These are phyloP conservation scores for Uropsilus gracilis DNA, from an alignment of 2,113 vertebrate genomes.

Conservation along the genomic window DNA sequence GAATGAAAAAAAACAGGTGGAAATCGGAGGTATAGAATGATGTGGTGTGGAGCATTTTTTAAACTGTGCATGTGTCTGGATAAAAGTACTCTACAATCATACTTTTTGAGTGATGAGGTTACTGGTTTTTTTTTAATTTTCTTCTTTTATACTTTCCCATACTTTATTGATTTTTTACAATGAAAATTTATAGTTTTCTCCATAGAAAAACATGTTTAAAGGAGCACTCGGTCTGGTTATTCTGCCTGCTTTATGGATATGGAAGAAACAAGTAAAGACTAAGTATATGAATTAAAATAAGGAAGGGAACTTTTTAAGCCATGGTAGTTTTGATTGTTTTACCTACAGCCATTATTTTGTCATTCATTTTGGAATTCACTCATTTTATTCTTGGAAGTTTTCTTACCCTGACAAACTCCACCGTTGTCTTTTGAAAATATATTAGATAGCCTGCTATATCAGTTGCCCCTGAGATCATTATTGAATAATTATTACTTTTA, in stretches of 20 bases:
- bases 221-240: background rate
- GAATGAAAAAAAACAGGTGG: background rate
- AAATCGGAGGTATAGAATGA: background rate
- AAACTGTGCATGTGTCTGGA: background rate
- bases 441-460: constrained; percentile 11
- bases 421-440: constrained; percentile 50
- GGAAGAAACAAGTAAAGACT: constrained; percentile 21
- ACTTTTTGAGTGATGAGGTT: background rate
- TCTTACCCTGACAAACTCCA: background rate
- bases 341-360: constrained; percentile 24
- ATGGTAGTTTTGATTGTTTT: constrained; percentile 13
- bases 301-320: background rate
- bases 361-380: constrained; percentile 1
- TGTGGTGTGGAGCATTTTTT: constrained; percentile 10
- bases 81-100: background rate
- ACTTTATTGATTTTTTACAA: constrained; percentile 36
- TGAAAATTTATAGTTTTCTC: constrained; percentile 14
- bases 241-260: constrained; percentile 20
- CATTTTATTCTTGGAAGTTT: background rate
- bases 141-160: constrained; percentile 38
- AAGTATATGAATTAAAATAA: background rate
- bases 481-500: constrained; percentile 39
- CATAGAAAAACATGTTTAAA: constrained; percentile 38
- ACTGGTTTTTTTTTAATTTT: constrained; percentile 19
- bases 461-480: constrained; percentile 30